Base-by-base conservation (phyloP, 2,888 invertebrate species). In the Drosophila anceps region DNA sequence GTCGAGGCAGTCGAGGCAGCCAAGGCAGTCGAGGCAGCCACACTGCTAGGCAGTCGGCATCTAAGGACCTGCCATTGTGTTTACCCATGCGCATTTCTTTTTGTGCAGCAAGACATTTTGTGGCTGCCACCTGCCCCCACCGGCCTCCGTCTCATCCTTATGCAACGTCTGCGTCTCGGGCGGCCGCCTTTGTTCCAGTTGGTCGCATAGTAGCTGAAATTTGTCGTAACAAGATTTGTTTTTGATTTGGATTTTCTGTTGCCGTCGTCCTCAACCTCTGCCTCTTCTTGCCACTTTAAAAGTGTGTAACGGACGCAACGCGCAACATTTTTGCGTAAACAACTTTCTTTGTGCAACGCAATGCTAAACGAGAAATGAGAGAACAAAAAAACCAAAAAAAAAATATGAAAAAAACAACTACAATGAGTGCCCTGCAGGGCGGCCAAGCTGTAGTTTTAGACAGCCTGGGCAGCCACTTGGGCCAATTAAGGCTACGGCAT, bases 221-320 rank as follows among this genome's bases (percentile, higher is more conserved):
- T 82, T 78, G 77, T 84, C 84, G 73, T 84, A 84, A 84, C 87
- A 82, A 82, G 84, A 84, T 84, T 84, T 84, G 84, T 80, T 78
- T 84, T 87, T 80, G 84, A 87, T 86, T 79, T 73, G 73, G 65
- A 76, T 70, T 72, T 67, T 62, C 13, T 54, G 60, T 27, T 59
- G 62, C 15, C 35, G 31, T 46, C 41, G 24, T 27, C 53, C 41
- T 31, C 48, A 24, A 7, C 24, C 2, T 48, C 48, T 39, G 27
- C 12, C 39, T 18, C 43, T 12, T 59, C 37, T 44, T 63, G 64
- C 46, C 62, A 73, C 69, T 77, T 59, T 67, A 67, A 74, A 68
- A 71, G 65, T 57, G 71, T 78, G 79, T 68, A 62, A 66, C 69
- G 35, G 46, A 77, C 70, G 74, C 69, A 43, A 59, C 71, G 75